phyloP scores from a whole-genome alignment of 1,140 invertebrate species.

The Wiebesia pumilae region DNA sequence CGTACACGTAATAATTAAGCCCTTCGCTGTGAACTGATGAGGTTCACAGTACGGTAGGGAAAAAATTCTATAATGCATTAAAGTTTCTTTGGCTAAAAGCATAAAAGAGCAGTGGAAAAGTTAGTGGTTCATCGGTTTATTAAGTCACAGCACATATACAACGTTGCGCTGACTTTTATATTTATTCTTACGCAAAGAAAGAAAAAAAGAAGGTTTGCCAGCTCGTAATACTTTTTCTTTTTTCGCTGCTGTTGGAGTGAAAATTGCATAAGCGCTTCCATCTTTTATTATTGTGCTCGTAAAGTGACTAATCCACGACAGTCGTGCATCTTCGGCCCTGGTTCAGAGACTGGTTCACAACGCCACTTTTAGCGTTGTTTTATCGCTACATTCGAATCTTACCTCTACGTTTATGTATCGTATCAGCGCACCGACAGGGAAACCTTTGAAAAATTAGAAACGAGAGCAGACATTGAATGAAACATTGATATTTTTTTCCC shows the following conservation, averaged over 20 bases:
- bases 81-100: conserved; percentile 33
- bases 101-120: conserved; percentile 46
- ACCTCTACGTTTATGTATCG: conserved; percentile 4
- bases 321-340: neutral
- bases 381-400: neutral
- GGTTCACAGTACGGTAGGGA: neutral
- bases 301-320: conserved; percentile 35
- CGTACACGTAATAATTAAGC: conserved; percentile 20
- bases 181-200: neutral
- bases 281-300: conserved; percentile 51
- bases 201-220: conserved; percentile 1
- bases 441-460: conserved; percentile 26
- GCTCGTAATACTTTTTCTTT: neutral
- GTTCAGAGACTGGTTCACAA: neutral
- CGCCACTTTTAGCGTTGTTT: neutral
- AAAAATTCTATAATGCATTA: conserved; percentile 14
- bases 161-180: conserved; percentile 22
- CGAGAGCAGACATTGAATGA: neutral
- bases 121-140: conserved; percentile 45
- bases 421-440: neutral
- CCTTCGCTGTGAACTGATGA: neutral
- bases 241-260: neutral
- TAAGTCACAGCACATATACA: conserved; percentile 8
- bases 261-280: neutral
- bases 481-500: conserved; percentile 13